Evolutionary conservation across 2,113 vertebrate species (phyloP), one percentile per base, ranked within the genome.

Genomic region (Xenotilapia longispinis): DNA sequence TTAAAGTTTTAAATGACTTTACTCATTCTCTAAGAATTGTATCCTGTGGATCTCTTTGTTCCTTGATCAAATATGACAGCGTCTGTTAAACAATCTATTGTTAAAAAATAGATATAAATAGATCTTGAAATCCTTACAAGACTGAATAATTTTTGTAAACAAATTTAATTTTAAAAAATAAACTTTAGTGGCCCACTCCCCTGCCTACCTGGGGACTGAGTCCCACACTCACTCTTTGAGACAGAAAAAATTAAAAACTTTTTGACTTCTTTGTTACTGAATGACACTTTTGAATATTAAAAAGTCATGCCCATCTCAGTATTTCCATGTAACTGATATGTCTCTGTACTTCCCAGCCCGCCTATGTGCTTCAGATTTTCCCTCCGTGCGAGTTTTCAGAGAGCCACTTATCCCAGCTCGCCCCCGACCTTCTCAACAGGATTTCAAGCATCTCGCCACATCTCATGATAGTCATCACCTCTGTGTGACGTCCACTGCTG

Each of bases 401-500:
- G 91, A 98, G 97, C 93, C 99, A 99, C 94, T 95, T 99, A 79
- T 99, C 98, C 54, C 98, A 98, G 70, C 96, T 99, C 1, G 99
- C 99, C 82, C 99, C 99, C 0, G 99, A 99, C 94, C 97, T 99
- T 42, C 97, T 99, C 1, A 98, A 98, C 96, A 97, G 98, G 96
- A 98, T 99, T 95, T 99, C 98, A 95, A 99, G 96, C 95, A 99
- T 99, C 95, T 99, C 98, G 15, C 98, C 98, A 83, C 99, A 99
- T 96, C 98, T 99, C 87, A 99, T 99, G 98, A 99, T 99, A 45
- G 98, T 99, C 96, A 99, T 99, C 81, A 99, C 98, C 82, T 98
- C 98, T 7, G 98, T 99, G 94, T 99, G 97, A 98, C 86, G 83
- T 45, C 88, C 91, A 79, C 87, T 51, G 55, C 81, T 68, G 83